Base-by-base conservation (phyloP, 2,113 vertebrate genomes). In the Oryzias javanicus region DNA sequence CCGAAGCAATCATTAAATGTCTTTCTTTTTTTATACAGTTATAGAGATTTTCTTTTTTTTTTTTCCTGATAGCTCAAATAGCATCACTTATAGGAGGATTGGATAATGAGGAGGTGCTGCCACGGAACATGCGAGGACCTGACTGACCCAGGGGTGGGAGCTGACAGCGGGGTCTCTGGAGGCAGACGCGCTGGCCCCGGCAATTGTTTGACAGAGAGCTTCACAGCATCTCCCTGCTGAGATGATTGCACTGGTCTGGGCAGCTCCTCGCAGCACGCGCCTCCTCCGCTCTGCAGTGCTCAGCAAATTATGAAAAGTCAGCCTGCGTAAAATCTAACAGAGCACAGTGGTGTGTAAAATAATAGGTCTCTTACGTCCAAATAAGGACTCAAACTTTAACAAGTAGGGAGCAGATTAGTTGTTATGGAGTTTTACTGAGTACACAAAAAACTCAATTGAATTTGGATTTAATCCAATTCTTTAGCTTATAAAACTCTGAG, bases 401-500 rank as follows among this genome's bases (percentile, higher is more conserved):
- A 2, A 55, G 24, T 22, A 48, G 18, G 12, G 16, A 67, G 74
- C 55, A 5, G 70, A 70, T 35, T 1, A 27, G 35, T 74, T 64
- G 0, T 65, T 52, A 57, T 75, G 71, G 74, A 22, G 67, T 52
- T 48, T 61, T 49, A 29, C 60, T 72, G 25, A 48, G 46, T 22
- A 46, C 46, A 55, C 44, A 45, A 41, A 16, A 25, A 60, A n/a
- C 3, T 18, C 46, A 49, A 14, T 45, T 61, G 42, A 83, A 89
- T n/a, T 68, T 47, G 13, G 81, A 70, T 64, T 78, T 60, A 40
- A 81, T 42, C 25, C 59, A 90, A 1, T 42, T 83, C 67, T 70
- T 90, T 4, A 92, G 64, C 8, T 63, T 67, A 44, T 78, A 62
- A 62, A 91, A 91, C 73, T 91, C 90, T 1, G 83, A 78, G 27